phyloP scores from a whole-genome alignment of 30 jellyfish, hydroid and myxozoan genomes.

The Chironex yamaguchii region DNA sequence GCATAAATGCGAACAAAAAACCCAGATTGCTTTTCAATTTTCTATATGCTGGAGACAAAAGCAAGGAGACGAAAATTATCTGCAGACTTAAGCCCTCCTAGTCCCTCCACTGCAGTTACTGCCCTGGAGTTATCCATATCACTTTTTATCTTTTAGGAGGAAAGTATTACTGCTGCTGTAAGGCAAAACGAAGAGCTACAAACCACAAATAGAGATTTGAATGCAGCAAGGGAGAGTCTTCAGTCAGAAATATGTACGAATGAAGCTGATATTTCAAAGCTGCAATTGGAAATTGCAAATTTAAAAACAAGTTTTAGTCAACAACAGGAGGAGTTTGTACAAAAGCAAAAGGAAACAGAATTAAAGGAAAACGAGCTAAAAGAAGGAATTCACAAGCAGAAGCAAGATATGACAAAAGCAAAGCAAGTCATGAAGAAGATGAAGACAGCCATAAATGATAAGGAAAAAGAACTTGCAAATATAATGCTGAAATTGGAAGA shows the following conservation, averaged over 20 bases:
- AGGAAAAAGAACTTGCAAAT: background rate
- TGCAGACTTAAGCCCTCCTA: no score
- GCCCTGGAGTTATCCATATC: no score
- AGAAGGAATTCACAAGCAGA: background rate
- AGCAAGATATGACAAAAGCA: background rate
- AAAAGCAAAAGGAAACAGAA: background rate
- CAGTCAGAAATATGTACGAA: background rate
- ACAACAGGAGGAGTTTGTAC: background rate
- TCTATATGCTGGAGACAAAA: no score
- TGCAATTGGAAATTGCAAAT: background rate
- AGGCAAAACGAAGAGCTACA: background rate
- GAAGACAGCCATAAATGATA: background rate
- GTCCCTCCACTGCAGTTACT: no score
- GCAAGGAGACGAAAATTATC: no score
- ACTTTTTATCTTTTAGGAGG: background rate
- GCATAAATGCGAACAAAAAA: no score
- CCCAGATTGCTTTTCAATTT: no score
- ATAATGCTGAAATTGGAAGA: constrained; percentile 1
- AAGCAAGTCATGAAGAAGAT: background rate
- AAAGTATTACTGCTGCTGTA: background rate
- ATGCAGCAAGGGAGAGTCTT: no score
- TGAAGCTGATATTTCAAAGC: background rate
- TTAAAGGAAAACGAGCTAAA: constrained; percentile 2
- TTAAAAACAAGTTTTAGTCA: background rate
- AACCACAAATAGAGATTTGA: no score